These are phyloP conservation scores for Oceanodroma tethys DNA, from an alignment of 2,113 vertebrate species.

Conservation along the genomic window DNA sequence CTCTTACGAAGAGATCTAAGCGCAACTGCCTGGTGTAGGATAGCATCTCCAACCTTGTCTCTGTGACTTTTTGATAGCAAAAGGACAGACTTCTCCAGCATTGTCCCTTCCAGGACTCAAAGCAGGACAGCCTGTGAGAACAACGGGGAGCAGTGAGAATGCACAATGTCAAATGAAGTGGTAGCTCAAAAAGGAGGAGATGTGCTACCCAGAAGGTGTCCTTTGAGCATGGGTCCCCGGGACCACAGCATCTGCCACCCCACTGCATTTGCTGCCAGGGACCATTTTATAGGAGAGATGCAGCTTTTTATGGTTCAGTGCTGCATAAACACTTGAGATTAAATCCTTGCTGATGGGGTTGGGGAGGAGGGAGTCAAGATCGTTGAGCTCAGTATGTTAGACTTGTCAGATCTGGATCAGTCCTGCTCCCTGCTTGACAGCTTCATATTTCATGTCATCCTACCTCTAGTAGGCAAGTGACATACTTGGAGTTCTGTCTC, in stretches of 20 bases:
- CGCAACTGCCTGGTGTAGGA: not conserved
- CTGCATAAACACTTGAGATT: not conserved
- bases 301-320: not conserved
- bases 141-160: not conserved
- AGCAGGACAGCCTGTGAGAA: not conserved
- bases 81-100: not conserved
- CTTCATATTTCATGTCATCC: not conserved
- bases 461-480: not conserved
- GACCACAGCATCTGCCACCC: not conserved
- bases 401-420: not conserved
- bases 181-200: not conserved
- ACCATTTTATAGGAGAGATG: not conserved
- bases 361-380: not conserved
- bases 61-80: not conserved
- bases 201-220: not conserved
- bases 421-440: not conserved
- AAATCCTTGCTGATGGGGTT: not conserved
- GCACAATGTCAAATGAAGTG: not conserved
- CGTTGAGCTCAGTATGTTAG: not conserved
- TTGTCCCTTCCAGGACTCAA: not conserved
- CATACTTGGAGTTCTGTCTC: not conserved
- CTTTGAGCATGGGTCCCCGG: not conserved
- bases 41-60: not conserved
- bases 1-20: not conserved
- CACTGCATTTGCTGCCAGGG: not conserved